Conservation (phyloP, 1,140 invertebrate genomes). For the Acromyrmex heyeri region DNA sequence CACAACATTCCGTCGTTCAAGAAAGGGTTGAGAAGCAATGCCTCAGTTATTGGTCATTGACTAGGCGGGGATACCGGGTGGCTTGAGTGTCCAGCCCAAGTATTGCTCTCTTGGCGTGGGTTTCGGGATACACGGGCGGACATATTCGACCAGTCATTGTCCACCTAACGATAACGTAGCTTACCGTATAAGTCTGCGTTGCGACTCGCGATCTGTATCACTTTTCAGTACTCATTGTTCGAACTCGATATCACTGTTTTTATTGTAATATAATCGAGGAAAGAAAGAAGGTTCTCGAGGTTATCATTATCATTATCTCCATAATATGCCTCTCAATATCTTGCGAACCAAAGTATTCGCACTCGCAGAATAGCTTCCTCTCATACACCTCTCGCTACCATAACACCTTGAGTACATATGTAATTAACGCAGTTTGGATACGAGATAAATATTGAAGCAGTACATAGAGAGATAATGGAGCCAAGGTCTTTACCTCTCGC, state of each 20-base stretch:
- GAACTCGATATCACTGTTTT: background rate
- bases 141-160: conserved; percentile 82
- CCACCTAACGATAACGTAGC: conserved; percentile 77
- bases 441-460: conserved; percentile 2
- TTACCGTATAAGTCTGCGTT: conserved; percentile 24
- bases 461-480: background rate
- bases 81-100: conserved; percentile 29
- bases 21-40: conserved; percentile 29
- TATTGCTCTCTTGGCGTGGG: conserved; percentile 79
- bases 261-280: background rate
- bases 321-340: background rate
- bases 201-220: conserved; percentile 30
- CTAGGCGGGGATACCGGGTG: conserved; percentile 62
- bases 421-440: conserved; percentile 35
- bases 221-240: background rate
- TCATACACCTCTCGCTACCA: too few relatives aligned
- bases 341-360: background rate
- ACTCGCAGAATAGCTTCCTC: background rate
- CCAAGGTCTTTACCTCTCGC: background rate
- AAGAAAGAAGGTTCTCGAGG: background rate
- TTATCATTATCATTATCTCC: background rate
- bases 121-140: conserved; percentile 80
- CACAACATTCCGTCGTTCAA: background rate
- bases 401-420: background rate
- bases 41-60: conserved; percentile 59